These are phyloP conservation scores for Phrynosoma platyrhinos DNA, from an alignment of 2,113 vertebrate genomes.

Conservation along the genomic window DNA sequence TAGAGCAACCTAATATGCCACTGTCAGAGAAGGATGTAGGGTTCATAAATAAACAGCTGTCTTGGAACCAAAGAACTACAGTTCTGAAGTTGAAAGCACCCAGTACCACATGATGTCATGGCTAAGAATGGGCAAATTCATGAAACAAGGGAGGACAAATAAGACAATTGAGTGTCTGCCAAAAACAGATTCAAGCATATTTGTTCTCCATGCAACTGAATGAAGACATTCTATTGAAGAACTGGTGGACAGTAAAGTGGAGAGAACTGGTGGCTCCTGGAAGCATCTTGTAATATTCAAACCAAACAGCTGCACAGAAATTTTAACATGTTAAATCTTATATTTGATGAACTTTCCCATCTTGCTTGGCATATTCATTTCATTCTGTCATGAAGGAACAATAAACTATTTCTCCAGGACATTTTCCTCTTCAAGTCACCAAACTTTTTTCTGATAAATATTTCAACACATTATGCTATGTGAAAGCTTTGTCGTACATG, in stretches of 20 bases:
- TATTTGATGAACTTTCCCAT: neutral
- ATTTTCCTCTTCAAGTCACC: neutral
- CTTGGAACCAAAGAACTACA: constrained; percentile 22
- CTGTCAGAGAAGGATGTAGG: neutral
- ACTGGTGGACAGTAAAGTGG: neutral
- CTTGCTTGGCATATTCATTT: neutral
- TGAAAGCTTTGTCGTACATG: neutral
- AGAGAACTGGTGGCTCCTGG: neutral
- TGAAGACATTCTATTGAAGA: neutral
- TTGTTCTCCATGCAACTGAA: neutral
- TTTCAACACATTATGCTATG: constrained; percentile 17
- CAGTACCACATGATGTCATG: constrained; percentile 6
- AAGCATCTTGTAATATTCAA: neutral
- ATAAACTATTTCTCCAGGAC: neutral
- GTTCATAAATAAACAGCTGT: constrained; percentile 31
- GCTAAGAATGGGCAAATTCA: constrained; percentile 21
- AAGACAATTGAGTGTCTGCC: constrained; percentile 7
- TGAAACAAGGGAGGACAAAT: constrained; percentile 19
- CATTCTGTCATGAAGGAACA: neutral
- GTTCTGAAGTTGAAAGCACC: constrained; percentile 4
- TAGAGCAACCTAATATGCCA: neutral
- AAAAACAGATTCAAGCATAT: constrained; percentile 15
- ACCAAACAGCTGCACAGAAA: neutral
- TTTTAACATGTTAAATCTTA: neutral
- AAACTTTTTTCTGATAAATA: constrained; percentile 4